These are phyloP conservation scores for Apistogramma diplotaenia DNA, from an alignment of 2,113 vertebrate species.

Conservation along the genomic window DNA sequence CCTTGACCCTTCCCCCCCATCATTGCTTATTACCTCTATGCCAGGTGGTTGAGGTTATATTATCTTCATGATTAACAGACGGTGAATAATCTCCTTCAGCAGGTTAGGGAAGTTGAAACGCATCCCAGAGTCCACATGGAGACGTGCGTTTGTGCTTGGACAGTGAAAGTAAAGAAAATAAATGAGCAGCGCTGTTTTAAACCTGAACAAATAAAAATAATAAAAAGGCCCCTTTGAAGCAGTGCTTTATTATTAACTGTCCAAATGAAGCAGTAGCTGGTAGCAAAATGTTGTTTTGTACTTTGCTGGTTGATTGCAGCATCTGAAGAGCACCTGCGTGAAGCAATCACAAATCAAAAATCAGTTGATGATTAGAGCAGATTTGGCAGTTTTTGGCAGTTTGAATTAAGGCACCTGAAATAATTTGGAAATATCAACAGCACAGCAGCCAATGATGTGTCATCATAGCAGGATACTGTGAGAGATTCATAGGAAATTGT, in stretches of 20 bases:
- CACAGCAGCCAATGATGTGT: not conserved
- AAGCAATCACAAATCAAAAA: not conserved
- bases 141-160: not conserved
- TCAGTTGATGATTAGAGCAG: not conserved
- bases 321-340: not conserved
- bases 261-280: not conserved
- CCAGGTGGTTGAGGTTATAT: slow-evolving; percentile 45
- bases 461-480: not conserved
- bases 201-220: not conserved
- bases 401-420: not conserved
- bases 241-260: not conserved
- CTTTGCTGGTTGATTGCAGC: not conserved
- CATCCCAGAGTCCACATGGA: not conserved
- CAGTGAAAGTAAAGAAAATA: not conserved
- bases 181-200: not conserved
- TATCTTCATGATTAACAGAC: slow-evolving; percentile 45
- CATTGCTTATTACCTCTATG: not conserved
- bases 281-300: not conserved
- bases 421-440: not conserved
- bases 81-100: slow-evolving; percentile 36
- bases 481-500: not conserved
- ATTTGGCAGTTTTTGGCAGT: not conserved
- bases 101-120: not conserved
- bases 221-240: not conserved
- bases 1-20: not conserved